phyloP scores from a whole-genome alignment of 64 coral and sea anemone species.

The Dendronephthya gigantea region DNA sequence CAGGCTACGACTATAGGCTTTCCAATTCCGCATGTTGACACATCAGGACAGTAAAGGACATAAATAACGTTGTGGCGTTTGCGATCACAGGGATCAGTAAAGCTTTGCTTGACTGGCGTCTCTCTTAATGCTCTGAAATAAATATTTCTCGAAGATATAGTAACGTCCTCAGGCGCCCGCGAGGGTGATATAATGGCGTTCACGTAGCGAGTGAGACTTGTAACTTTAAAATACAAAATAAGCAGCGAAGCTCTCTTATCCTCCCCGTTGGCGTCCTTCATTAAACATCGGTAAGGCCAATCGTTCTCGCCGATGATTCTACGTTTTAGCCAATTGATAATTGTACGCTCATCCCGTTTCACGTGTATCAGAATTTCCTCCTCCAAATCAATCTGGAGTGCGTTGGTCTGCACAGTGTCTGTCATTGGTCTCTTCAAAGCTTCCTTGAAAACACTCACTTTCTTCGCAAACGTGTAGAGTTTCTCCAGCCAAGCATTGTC shows the following conservation, averaged over 20 bases:
- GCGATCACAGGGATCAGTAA: not conserved
- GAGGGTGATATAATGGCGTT: not conserved
- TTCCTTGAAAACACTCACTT: slow-evolving; percentile 22
- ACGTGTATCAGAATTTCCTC: slow-evolving; percentile 30
- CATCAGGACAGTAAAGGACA: slow-evolving; percentile 2
- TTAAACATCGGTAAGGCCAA: slow-evolving; percentile 27
- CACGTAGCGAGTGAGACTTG: not conserved
- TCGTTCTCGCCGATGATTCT: slow-evolving; percentile 29
- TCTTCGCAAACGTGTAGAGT: slow-evolving; percentile 50
- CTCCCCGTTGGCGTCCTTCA: not conserved
- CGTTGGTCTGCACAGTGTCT: not conserved
- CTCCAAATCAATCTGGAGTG: slow-evolving; percentile 28
- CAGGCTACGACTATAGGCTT: not conserved
- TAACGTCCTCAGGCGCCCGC: not conserved
- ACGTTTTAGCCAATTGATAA: slow-evolving; percentile 10
- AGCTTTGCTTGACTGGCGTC: not conserved
- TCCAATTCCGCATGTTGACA: not conserved
- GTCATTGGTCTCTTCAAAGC: slow-evolving; percentile 11
- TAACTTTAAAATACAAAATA: slow-evolving; percentile 12
- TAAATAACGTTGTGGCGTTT: slow-evolving; percentile 10
- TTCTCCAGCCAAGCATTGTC: slow-evolving; percentile 26
- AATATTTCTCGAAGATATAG: not conserved
- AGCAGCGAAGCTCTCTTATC: slow-evolving; percentile 5
- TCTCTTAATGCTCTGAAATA: not conserved
- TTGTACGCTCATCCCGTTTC: slow-evolving; percentile 10